These are phyloP conservation scores for Cairina moschata DNA, from an alignment of 2,113 vertebrate genomes.

Conservation along the genomic window DNA sequence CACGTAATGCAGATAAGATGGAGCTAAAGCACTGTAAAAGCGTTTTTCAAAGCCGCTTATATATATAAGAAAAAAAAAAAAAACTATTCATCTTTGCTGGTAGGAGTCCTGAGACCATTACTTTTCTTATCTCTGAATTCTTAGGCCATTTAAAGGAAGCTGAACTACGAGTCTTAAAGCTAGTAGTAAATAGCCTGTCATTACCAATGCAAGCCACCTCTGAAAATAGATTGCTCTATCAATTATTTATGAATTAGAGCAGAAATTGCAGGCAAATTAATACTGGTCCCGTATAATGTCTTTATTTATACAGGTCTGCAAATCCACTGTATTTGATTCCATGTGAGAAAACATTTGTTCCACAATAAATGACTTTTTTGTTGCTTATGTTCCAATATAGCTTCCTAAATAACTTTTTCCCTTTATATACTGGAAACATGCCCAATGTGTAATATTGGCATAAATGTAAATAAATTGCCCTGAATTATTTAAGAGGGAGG, in stretches of 20 bases:
- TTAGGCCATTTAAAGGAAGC: background rate
- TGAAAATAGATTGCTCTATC: background rate
- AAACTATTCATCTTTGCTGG: background rate
- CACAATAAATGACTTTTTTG: background rate
- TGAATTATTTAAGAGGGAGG: background rate
- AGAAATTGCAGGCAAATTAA: background rate
- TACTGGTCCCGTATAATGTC: background rate
- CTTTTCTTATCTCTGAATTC: background rate
- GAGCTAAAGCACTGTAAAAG: background rate
- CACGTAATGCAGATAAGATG: background rate
- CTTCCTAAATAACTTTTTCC: background rate
- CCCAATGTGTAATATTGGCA: background rate
- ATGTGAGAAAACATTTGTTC: background rate
- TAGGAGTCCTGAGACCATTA: background rate
- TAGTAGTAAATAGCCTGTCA: background rate
- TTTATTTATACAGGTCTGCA: background rate
- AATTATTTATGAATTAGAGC: background rate
- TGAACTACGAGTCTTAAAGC: background rate
- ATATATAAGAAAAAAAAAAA: background rate
- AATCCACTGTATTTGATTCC: background rate
- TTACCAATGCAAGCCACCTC: background rate
- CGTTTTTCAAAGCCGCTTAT: background rate
- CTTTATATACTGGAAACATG: background rate
- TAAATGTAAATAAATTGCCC: background rate
- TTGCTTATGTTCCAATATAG: background rate